Evolutionary conservation across 2,888 invertebrate species (phyloP).

Genomic region (Epicampocera succincta): DNA sequence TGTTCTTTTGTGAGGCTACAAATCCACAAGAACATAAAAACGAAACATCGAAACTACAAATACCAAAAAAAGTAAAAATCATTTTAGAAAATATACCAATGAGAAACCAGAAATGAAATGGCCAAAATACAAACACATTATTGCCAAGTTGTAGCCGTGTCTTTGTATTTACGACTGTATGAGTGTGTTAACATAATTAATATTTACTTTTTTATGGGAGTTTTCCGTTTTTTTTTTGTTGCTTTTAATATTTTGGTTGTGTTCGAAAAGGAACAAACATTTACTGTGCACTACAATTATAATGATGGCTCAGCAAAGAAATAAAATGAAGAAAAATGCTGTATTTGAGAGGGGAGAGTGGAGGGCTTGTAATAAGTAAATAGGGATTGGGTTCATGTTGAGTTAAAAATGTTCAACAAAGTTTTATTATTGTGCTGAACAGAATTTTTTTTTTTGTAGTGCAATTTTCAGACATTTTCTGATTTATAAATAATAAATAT

Average conservation of each 20-base stretch:
- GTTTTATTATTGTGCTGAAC: too few species aligned
- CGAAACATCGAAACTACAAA: slow-evolving; percentile 36
- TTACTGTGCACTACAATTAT: slow-evolving; percentile 26
- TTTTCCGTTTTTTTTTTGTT: slow-evolving; percentile 27
- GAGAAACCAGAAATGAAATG: slow-evolving; percentile 26
- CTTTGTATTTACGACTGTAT: slow-evolving; percentile 52
- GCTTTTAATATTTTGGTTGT: slow-evolving; percentile 21
- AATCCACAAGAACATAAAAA: slow-evolving; percentile 16
- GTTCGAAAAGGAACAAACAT: slow-evolving; percentile 19
- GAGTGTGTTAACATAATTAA: slow-evolving; percentile 41
- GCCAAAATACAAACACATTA: slow-evolving; percentile 28
- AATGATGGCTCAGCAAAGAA: slow-evolving; percentile 31
- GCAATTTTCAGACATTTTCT: too few species aligned
- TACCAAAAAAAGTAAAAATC: slow-evolving; percentile 6
- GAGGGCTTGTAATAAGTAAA: too few species aligned
- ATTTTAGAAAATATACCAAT: slow-evolving; percentile 43
- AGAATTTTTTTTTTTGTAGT: neutral
- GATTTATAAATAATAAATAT: too few species aligned
- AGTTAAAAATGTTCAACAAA: neutral
- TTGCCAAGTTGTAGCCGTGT: slow-evolving; percentile 43
- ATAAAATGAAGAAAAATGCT: slow-evolving; percentile 2
- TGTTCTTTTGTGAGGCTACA: neutral
- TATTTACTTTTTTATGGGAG: slow-evolving; percentile 59
- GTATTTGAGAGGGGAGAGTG: too few species aligned
- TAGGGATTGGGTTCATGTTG: too few species aligned